phyloP scores from a whole-genome alignment of 2,888 invertebrate species.

The Melipona beecheii region DNA sequence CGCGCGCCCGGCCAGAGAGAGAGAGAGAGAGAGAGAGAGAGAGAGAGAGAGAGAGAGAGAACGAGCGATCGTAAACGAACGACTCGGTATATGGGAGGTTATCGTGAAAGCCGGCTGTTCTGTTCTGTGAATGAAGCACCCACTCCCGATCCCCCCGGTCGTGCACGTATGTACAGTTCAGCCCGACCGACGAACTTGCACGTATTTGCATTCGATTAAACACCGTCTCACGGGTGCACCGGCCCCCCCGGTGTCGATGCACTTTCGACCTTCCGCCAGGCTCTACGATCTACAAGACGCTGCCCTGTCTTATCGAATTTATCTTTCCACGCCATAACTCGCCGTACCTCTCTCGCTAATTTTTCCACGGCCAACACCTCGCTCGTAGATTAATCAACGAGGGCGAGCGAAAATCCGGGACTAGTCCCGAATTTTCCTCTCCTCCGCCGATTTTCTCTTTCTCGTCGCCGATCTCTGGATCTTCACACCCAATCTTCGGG shows the following conservation, averaged over 20 bases:
- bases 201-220: conserved; percentile 66
- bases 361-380: too few species aligned
- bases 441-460: too few species aligned
- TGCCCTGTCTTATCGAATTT: neutral
- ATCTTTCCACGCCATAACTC: neutral
- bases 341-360: too few species aligned
- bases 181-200: conserved; percentile 60
- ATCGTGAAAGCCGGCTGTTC: conserved; percentile 59
- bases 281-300: neutral
- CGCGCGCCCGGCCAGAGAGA: neutral
- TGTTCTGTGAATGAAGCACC: conserved; percentile 63
- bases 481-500: too few species aligned
- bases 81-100: conserved; percentile 57
- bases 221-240: conserved; percentile 60
- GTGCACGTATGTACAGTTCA: conserved; percentile 40
- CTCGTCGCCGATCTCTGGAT: neutral
- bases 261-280: conserved; percentile 56
- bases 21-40: conserved; percentile 11
- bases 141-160: conserved; percentile 47
- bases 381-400: too few species aligned
- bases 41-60: neutral
- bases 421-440: too few species aligned
- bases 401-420: too few species aligned
- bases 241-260: conserved; percentile 53
- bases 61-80: conserved; percentile 47